Conservation (phyloP, 2,888 invertebrate genomes). For the Idaea biselata region DNA sequence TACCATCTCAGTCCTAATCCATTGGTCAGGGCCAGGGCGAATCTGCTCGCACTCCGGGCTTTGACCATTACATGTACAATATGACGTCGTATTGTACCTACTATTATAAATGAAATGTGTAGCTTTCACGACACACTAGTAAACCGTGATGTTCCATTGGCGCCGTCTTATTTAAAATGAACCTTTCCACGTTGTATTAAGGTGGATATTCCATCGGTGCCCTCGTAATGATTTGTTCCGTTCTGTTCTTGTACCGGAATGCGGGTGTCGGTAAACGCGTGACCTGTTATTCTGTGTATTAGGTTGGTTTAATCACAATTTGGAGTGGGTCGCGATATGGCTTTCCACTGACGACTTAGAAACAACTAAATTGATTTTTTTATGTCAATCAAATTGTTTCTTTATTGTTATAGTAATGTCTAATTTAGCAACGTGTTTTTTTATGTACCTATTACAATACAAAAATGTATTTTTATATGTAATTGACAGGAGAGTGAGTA, state of each 20-base stretch:
- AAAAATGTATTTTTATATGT: too few relatives aligned
- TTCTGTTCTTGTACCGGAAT: conserved; percentile 29
- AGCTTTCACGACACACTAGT: conserved; percentile 78
- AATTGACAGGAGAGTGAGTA: too few relatives aligned
- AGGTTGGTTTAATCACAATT: conserved; percentile 80
- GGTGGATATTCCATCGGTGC: conserved; percentile 27
- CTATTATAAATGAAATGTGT: conserved; percentile 78
- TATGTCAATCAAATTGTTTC: conserved; percentile 25
- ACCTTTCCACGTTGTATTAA: conserved; percentile 4
- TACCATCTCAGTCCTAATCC: not conserved
- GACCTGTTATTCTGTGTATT: conserved; percentile 81
- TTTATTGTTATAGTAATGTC: not conserved
- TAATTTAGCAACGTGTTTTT: not conserved
- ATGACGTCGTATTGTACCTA: conserved; percentile 75
- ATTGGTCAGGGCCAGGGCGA: not conserved
- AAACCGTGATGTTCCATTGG: conserved; percentile 51
- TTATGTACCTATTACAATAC: too few relatives aligned
- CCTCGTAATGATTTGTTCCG: conserved; percentile 13
- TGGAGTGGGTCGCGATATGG: conserved; percentile 76
- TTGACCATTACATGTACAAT: conserved; percentile 52
- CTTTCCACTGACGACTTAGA: conserved; percentile 67
- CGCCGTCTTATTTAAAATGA: conserved; percentile 24
- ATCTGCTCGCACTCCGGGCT: not conserved
- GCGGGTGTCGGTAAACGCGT: conserved; percentile 72
- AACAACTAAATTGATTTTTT: conserved; percentile 64